phyloP scores from a whole-genome alignment of 1,140 invertebrate species.

The Bombus balteatus region DNA sequence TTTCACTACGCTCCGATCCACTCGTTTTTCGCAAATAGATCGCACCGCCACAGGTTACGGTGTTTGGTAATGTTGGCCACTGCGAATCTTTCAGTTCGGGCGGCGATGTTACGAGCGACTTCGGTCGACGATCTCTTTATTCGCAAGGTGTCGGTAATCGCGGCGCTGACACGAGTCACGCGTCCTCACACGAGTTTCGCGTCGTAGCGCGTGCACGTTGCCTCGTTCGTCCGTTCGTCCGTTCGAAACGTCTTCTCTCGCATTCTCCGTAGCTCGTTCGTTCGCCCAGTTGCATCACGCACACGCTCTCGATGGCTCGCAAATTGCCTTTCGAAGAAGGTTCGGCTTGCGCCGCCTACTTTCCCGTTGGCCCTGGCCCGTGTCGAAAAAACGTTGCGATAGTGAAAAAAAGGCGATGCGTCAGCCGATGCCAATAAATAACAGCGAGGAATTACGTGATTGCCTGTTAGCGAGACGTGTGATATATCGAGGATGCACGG shows the following conservation, averaged over 20 bases:
- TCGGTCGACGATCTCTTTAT: slow-evolving; percentile 34
- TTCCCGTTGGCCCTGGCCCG: not conserved
- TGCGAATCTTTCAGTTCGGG: not conserved
- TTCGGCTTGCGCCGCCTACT: not conserved
- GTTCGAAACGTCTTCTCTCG: too few relatives aligned
- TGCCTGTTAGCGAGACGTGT: not conserved
- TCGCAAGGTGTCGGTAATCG: slow-evolving; percentile 23
- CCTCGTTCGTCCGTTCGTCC: too few relatives aligned
- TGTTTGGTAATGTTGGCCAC: not conserved
- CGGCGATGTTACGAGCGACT: not conserved
- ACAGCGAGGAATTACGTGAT: slow-evolving; percentile 28
- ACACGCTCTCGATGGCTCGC: too few relatives aligned
- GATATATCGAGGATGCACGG: not conserved
- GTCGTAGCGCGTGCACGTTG: too few relatives aligned
- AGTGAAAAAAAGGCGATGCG: not conserved
- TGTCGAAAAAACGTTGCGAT: not conserved
- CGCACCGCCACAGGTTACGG: not conserved
- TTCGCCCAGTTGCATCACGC: too few relatives aligned
- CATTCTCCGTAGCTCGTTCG: too few relatives aligned
- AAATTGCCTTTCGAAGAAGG: too few relatives aligned
- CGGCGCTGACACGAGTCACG: not conserved
- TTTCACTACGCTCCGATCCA: not conserved
- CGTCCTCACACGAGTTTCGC: too few relatives aligned
- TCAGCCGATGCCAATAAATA: slow-evolving; percentile 6
- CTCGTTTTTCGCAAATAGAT: not conserved